Base-by-base conservation (phyloP, 2,797 vertebrate species). In the Ambastaia sidthimunki region DNA sequence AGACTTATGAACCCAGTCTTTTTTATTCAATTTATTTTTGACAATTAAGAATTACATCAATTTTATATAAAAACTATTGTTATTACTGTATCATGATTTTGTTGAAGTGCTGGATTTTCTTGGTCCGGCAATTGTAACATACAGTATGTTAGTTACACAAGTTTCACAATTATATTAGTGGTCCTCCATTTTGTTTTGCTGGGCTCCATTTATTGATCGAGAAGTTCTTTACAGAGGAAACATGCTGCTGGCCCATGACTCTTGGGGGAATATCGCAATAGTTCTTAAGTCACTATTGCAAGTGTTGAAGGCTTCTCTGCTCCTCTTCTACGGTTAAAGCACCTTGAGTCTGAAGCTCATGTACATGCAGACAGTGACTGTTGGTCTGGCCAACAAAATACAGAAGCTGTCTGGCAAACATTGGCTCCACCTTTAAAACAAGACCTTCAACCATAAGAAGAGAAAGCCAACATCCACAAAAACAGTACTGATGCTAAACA, bases 401-500 rank as follows among this genome's bases (percentile, higher is more conserved):
- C 89, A 96, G 91, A 50, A 99, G 93, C 80, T 98, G 97, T 87
- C 93, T 96, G 92, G 97, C 97, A 89, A 98, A 96, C 86, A 97
- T 91, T 60, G 97, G 98, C 89, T 98, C 97, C 88, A 99, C 96
- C 98, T 99, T 87, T 18, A 88, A 88, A 52, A 52, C 21, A 86
- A 84, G 18, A 79, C 59, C 4, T 13, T 55, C 34, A n/a, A 12
- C 25, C 18, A 55, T 71, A 4, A 19, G 16, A 18, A 11, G 2
- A 52, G 21, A 28, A 25, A 41, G 9, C 60, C 23, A 63, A 63
- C 25, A 18, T 12, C 54, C 9, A 21, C 3, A 57, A 4, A 57
- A 57, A 10, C 19, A 23, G 18, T 19, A 18, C 18, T 19, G 54
- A 4, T 21, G 19, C 21, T 23, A 23, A 57, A 21, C 18, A n/a